phyloP scores from a whole-genome alignment of 2,888 invertebrate species.

The Hirtodrosophila alboralis region DNA sequence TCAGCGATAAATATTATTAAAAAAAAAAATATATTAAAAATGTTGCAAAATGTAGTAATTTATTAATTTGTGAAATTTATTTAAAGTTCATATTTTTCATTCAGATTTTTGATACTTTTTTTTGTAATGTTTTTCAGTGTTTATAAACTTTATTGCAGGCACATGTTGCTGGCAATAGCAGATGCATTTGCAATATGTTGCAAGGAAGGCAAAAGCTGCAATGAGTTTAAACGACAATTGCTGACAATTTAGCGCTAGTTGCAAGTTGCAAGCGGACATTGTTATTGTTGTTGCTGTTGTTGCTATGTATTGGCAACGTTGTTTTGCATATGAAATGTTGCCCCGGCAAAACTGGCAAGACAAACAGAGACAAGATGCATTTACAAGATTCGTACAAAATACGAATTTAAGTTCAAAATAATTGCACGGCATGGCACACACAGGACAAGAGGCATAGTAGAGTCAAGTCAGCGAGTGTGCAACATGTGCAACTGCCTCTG shows the following conservation, averaged over 20 bases:
- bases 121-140: neutral
- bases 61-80: no score
- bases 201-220: constrained; percentile 13
- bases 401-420: constrained; percentile 81
- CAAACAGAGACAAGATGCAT: constrained; percentile 72
- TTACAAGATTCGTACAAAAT: constrained; percentile 79
- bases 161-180: constrained; percentile 35
- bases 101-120: neutral
- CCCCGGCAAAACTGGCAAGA: constrained; percentile 45
- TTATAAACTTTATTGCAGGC: constrained; percentile 7
- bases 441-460: constrained; percentile 40
- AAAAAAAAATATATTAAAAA: no score
- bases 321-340: constrained; percentile 71
- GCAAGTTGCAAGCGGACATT: constrained; percentile 18
- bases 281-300: constrained; percentile 12
- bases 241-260: constrained; percentile 70
- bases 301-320: constrained; percentile 30
- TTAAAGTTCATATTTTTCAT: no score
- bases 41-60: no score
- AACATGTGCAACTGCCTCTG: constrained; percentile 47
- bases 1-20: no score
- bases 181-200: constrained; percentile 37
- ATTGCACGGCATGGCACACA: constrained; percentile 82
- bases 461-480: constrained; percentile 46
- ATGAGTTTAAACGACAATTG: constrained; percentile 59